These are phyloP conservation scores for Hippasteria phrygiana DNA, from an alignment of 53 echinoderm and acorn worm genomes.

Conservation along the genomic window DNA sequence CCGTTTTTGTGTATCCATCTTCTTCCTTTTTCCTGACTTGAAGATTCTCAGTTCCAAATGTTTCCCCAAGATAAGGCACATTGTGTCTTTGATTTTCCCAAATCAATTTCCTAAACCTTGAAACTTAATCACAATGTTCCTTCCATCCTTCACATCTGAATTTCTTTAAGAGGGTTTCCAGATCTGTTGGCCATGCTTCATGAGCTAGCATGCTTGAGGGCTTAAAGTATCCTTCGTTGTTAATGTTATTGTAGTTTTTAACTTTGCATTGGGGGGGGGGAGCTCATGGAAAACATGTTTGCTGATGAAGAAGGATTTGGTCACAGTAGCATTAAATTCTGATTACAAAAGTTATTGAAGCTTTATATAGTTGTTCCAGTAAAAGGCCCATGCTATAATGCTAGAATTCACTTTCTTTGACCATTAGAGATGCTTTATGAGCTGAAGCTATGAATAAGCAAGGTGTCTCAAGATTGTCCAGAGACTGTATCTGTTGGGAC, in stretches of 20 bases:
- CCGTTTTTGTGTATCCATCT: neutral
- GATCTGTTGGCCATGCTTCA: conserved; percentile 13
- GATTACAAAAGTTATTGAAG: too few species aligned
- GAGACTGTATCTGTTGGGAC: neutral
- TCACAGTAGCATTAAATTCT: too few species aligned
- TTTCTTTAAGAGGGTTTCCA: neutral
- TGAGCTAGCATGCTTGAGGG: too few species aligned
- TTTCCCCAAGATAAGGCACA: neutral
- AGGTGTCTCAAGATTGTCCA: neutral
- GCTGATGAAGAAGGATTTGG: too few species aligned
- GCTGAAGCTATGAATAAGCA: neutral
- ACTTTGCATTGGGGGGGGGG: too few species aligned
- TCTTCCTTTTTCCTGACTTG: neutral
- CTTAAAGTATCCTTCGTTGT: too few species aligned
- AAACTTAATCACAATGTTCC: conserved; percentile 35
- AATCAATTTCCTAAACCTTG: conserved; percentile 45
- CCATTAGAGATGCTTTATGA: neutral
- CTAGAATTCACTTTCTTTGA: too few species aligned
- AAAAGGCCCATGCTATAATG: too few species aligned
- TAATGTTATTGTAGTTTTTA: too few species aligned
- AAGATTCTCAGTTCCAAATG: neutral
- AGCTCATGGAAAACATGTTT: too few species aligned
- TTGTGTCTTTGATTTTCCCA: neutral
- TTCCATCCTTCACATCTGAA: conserved; percentile 3
- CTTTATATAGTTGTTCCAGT: too few species aligned